Evolutionary conservation across 2,888 invertebrate species (phyloP).

Genomic region (Himalopsyche tibetana): DNA sequence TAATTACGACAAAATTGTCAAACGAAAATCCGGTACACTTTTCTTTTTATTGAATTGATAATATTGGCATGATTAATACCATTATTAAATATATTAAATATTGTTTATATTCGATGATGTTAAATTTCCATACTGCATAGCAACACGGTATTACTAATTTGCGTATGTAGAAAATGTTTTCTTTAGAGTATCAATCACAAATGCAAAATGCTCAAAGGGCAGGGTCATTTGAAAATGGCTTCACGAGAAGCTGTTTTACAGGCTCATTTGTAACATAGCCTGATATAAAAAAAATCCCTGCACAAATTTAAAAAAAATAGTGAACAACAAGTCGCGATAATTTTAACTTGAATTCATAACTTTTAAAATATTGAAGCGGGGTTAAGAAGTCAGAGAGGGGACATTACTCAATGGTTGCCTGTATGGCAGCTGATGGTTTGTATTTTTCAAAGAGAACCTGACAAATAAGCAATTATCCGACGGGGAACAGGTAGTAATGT

Average conservation of each 20-base stretch:
- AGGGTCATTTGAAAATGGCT: background rate
- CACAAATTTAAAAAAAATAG: background rate
- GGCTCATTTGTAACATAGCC: slow-evolving; percentile 14
- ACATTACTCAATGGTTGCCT: slow-evolving; percentile 47
- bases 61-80: too few relatives aligned
- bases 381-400: slow-evolving; percentile 47
- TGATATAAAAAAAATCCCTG: slow-evolving; percentile 20
- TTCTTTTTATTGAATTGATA: too few relatives aligned
- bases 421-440: slow-evolving; percentile 49
- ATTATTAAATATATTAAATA: too few relatives aligned
- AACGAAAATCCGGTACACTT: too few relatives aligned
- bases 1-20: too few relatives aligned
- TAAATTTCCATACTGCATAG: too few relatives aligned
- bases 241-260: background rate
- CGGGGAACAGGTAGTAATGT: slow-evolving; percentile 47
- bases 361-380: slow-evolving; percentile 38
- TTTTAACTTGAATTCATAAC: slow-evolving; percentile 27
- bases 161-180: background rate
- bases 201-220: slow-evolving; percentile 10
- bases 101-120: too few relatives aligned
- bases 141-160: too few relatives aligned
- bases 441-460: slow-evolving; percentile 52
- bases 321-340: background rate
- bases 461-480: slow-evolving; percentile 53
- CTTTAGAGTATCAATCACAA: background rate